Conservation (phyloP, 2,888 invertebrate genomes). For the Tenthredo distinguenda region DNA sequence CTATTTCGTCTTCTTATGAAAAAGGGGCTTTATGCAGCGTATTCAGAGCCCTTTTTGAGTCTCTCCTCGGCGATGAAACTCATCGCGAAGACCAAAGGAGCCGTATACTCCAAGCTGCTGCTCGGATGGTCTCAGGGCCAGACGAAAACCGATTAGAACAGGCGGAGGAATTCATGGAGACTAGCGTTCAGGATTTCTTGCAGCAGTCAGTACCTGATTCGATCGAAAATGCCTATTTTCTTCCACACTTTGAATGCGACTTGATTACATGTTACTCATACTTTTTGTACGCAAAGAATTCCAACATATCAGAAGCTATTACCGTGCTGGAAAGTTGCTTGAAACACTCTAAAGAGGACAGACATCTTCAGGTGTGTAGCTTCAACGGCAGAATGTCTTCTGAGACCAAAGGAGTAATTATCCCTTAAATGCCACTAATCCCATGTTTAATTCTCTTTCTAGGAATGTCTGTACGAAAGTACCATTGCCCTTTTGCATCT, state of each 20-base stretch:
- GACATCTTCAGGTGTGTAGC: constrained; percentile 65
- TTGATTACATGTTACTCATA: constrained; percentile 80
- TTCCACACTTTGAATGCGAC: constrained; percentile 80
- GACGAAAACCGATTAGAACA: constrained; percentile 58
- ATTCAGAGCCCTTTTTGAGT: constrained; percentile 76
- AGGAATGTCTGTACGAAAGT: constrained; percentile 79
- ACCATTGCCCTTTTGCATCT: constrained; percentile 72
- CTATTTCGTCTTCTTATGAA: constrained; percentile 66
- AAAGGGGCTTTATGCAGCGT: constrained; percentile 76
- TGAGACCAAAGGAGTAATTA: background rate
- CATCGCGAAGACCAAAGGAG: constrained; percentile 61
- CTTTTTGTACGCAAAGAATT: constrained; percentile 77
- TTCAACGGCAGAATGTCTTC: background rate
- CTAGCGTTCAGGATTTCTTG: constrained; percentile 64
- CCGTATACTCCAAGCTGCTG: constrained; percentile 63
- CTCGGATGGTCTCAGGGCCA: constrained; percentile 61
- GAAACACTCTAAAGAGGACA: constrained; percentile 63
- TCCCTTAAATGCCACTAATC: background rate
- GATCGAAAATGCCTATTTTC: constrained; percentile 73
- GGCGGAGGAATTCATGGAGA: constrained; percentile 66
- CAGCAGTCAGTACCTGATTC: constrained; percentile 56
- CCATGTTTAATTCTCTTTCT: constrained; percentile 62
- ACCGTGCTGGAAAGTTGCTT: constrained; percentile 66
- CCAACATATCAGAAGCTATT: constrained; percentile 61
- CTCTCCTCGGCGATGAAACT: constrained; percentile 63